phyloP scores from a whole-genome alignment of 2,797 vertebrate species.

The Eospalax fontanierii region DNA sequence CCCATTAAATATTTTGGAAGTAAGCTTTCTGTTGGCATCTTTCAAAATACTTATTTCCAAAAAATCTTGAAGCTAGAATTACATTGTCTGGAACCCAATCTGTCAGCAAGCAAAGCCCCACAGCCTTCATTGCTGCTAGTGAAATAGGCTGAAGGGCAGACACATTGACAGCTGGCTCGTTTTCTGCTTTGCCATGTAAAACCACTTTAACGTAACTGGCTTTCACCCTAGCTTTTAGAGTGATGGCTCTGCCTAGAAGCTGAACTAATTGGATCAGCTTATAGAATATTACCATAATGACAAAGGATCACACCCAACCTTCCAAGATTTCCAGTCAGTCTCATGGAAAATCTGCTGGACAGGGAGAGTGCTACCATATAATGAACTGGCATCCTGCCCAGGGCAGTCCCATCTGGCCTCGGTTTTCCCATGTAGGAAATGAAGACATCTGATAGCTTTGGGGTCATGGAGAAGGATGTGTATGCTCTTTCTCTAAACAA shows the following conservation, averaged over 20 bases:
- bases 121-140: conserved; percentile 68
- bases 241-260: conserved; percentile 77
- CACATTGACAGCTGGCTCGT: conserved; percentile 86
- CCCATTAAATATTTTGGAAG: conserved; percentile 71
- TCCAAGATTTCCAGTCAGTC: conserved; percentile 43
- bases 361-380: conserved; percentile 4
- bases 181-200: conserved; percentile 86
- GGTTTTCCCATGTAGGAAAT: conserved; percentile 49
- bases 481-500: conserved; percentile 17
- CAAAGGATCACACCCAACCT: conserved; percentile 55
- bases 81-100: conserved; percentile 86
- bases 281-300: conserved; percentile 77
- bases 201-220: conserved; percentile 85
- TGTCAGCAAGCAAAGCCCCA: conserved; percentile 70
- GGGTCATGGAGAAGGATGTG: not conserved
- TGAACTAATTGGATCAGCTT: conserved; percentile 68
- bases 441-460: conserved; percentile 13
- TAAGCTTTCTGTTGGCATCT: conserved; percentile 65
- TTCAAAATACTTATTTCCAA: conserved; percentile 81
- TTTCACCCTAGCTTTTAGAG: conserved; percentile 77
- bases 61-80: conserved; percentile 83
- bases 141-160: conserved; percentile 83
- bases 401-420: conserved; percentile 15
- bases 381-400: conserved; percentile 26
- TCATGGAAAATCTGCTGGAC: conserved; percentile 49